phyloP scores from a whole-genome alignment of 35 echinoderm and acorn worm genomes.

The Stichopus chloronotus region DNA sequence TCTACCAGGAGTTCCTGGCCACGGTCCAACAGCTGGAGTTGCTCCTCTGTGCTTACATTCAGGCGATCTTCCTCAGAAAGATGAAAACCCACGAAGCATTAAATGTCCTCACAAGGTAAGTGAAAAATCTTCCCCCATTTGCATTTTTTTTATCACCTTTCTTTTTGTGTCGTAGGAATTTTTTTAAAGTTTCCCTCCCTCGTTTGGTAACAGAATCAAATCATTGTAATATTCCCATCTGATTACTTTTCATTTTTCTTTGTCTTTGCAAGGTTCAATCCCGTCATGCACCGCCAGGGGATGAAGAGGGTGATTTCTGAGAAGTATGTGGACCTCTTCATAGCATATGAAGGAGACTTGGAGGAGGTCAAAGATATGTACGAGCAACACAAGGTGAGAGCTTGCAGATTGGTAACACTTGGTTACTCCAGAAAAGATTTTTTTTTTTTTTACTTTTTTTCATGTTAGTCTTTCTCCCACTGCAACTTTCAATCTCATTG shows the following conservation, averaged over 20 bases:
- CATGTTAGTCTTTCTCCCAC: background rate
- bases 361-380: slow-evolving; percentile 97
- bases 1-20: slow-evolving; percentile 80
- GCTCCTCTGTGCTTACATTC: slow-evolving; percentile 88
- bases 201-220: too few relatives aligned
- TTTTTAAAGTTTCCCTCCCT: too few relatives aligned
- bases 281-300: slow-evolving; percentile 89
- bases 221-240: too few relatives aligned
- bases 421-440: background rate
- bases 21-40: slow-evolving; percentile 92
- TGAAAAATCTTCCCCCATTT: too few relatives aligned
- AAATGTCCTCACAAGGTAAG: slow-evolving; percentile 82
- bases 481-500: background rate
- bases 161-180: too few relatives aligned
- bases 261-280: slow-evolving; percentile 66
- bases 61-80: slow-evolving; percentile 87
- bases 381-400: slow-evolving; percentile 86
- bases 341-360: slow-evolving; percentile 84
- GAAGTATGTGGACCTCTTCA: slow-evolving; percentile 96
- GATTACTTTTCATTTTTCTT: background rate
- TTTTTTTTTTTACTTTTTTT: background rate
- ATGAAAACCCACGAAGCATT: slow-evolving; percentile 94
- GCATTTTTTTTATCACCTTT: background rate
- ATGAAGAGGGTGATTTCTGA: slow-evolving; percentile 89
- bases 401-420: background rate